Base-by-base conservation (phyloP, 2,888 invertebrate genomes). In the Nomada hirtipes region DNA sequence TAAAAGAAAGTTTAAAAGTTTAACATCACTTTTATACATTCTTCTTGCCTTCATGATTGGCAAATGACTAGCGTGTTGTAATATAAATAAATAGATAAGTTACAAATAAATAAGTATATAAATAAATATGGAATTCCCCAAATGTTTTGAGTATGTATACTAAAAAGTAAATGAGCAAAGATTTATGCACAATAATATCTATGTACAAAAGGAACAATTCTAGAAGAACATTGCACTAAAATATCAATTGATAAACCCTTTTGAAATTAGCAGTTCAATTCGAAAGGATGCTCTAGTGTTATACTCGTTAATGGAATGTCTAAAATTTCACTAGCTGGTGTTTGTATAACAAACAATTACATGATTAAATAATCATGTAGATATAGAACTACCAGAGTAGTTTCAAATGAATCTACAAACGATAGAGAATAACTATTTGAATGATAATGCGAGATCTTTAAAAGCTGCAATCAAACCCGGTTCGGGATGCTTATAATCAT, bases 221-320 rank as follows among this genome's bases (percentile, higher is more conserved):
- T 84, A 89, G 85, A 89, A 90, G 85, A 89, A 90, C 89, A 92
- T 92, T 92, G 92, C 92, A 92, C 92, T 90, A 88, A 77, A 87
- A 89, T 88, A 82, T 86, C 69, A 70, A 82, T 87, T 89, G 84
- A 85, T 87, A 89, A 87, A 87, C 77, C 20, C 52, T 70, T 69
- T 63, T 57, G 78, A 88, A 83, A 83, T 86, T 82, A 77, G 47
- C 80, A 72, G 68, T 70, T 83, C 13, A 67, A 69, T 73, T 68
- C 18, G 50, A 63, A 79, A 83, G 50, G 55, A 82, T 59, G 52
- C n/a, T 75, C 57, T 64, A 80, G 60, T 79, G 60, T 78, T 68
- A 71, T 82, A 71, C 80, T 61, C 53, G 72, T 74, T 79, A 78
- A 88, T 84, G 83, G 78, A 86, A 88, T 86, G 69, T 80, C 75